A percentile compares a stretch with the other conserved stretches of the same genome.
These are phyloP conservation scores for Lontra canadensis DNA, from an alignment of 2,113 vertebrate genomes.

Conservation along the genomic window DNA sequence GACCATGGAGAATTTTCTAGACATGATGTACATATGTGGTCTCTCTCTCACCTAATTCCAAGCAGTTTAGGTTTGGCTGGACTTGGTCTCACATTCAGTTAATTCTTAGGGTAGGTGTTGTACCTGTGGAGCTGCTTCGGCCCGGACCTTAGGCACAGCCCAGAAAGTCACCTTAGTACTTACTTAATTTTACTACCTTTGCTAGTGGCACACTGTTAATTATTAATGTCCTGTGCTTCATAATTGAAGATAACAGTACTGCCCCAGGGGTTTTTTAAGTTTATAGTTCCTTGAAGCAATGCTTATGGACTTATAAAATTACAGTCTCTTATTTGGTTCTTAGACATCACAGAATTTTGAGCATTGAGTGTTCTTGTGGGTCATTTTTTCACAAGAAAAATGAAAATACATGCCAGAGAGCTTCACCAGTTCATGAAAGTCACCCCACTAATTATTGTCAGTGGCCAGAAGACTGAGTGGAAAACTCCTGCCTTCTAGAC, in stretches of 20 bases:
- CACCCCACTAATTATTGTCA: neutral
- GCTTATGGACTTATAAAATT: neutral
- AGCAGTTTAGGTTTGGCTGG: neutral
- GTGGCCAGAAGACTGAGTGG: neutral
- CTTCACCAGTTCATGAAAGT: neutral
- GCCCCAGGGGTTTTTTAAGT: neutral
- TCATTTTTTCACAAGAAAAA: neutral
- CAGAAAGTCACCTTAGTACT: conserved; percentile 44
- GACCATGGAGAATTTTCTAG: neutral
- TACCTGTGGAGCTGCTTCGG: neutral
- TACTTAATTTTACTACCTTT: conserved; percentile 53
- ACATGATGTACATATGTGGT: neutral
- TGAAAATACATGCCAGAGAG: neutral
- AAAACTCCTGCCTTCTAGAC: neutral
- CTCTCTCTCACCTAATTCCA: neutral
- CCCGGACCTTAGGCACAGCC: neutral
- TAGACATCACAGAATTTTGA: conserved; percentile 15
- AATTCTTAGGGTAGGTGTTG: neutral
- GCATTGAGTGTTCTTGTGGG: neutral
- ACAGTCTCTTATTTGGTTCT: neutral
- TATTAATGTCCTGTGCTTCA: conserved; percentile 46
- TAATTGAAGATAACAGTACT: conserved; percentile 28
- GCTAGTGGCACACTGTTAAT: conserved; percentile 31
- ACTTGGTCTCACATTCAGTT: neutral
- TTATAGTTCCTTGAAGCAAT: conserved; percentile 20